A percentile compares a stretch with the other conserved stretches of the same genome.
Conservation (phyloP, 2,113 vertebrate species). For the Ailurus styani region DNA sequence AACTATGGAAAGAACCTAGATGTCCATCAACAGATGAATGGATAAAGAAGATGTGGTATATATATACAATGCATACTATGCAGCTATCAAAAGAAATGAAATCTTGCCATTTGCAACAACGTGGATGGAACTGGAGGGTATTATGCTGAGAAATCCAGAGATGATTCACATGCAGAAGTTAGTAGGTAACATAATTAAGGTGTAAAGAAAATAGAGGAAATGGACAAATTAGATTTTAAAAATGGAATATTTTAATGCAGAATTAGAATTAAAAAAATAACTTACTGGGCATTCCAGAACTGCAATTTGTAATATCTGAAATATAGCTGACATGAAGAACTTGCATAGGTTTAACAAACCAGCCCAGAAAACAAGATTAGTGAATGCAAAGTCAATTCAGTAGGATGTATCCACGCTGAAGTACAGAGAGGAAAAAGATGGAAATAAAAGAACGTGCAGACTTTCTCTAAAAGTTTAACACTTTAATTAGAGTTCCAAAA, state of each 20-base stretch:
- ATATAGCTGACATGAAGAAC: background rate
- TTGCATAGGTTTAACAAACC: background rate
- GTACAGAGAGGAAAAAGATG: background rate
- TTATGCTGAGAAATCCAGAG: background rate
- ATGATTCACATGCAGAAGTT: background rate
- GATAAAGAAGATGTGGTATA: too few relatives aligned
- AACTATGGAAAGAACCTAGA: too few relatives aligned
- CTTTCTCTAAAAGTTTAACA: background rate
- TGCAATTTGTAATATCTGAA: background rate
- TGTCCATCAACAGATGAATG: too few relatives aligned
- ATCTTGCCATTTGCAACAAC: too few relatives aligned
- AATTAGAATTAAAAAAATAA: background rate
- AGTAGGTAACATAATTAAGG: background rate
- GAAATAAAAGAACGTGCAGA: background rate
- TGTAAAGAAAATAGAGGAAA: background rate
- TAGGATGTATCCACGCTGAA: background rate
- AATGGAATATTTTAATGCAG: background rate
- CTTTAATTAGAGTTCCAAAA: background rate
- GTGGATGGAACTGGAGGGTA: too few relatives aligned
- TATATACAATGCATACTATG: too few relatives aligned
- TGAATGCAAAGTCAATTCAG: background rate
- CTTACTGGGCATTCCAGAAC: background rate
- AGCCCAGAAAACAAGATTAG: background rate
- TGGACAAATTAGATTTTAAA: background rate
- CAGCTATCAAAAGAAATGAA: too few relatives aligned